Conservation (phyloP, 2,113 vertebrate species). For the Microcebus tavaratra region DNA sequence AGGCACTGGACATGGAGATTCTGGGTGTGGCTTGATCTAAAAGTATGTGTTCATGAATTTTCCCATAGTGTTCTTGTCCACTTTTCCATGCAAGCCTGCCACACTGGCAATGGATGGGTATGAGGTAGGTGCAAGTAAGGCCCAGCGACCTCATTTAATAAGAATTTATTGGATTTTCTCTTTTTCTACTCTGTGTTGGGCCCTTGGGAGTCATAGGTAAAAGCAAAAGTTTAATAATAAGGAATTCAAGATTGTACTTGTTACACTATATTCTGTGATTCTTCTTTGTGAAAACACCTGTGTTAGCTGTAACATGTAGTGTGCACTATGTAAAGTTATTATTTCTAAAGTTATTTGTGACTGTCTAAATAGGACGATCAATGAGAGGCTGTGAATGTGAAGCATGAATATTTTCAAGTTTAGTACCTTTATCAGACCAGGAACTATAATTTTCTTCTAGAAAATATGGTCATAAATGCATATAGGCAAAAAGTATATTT, state of each 20-base stretch:
- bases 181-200: background rate
- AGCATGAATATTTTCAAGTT: conserved; percentile 14
- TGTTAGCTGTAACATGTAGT: background rate
- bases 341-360: background rate
- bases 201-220: background rate
- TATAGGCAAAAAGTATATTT: background rate
- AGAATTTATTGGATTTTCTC: background rate
- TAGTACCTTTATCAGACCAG: background rate
- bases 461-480: background rate
- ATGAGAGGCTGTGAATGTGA: background rate
- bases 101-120: background rate
- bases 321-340: background rate
- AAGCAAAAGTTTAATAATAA: background rate
- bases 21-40: background rate
- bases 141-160: background rate
- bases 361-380: background rate
- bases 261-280: background rate
- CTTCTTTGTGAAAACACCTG: background rate
- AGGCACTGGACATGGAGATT: background rate
- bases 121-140: background rate
- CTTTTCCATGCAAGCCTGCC: background rate
- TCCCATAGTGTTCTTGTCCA: background rate
- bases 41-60: background rate
- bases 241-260: background rate
- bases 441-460: background rate